Percentiles rank a stretch among this genome's conserved stretches.
These are phyloP conservation scores for Orius insidiosus DNA, from an alignment of 1,140 invertebrate genomes.

Conservation along the genomic window DNA sequence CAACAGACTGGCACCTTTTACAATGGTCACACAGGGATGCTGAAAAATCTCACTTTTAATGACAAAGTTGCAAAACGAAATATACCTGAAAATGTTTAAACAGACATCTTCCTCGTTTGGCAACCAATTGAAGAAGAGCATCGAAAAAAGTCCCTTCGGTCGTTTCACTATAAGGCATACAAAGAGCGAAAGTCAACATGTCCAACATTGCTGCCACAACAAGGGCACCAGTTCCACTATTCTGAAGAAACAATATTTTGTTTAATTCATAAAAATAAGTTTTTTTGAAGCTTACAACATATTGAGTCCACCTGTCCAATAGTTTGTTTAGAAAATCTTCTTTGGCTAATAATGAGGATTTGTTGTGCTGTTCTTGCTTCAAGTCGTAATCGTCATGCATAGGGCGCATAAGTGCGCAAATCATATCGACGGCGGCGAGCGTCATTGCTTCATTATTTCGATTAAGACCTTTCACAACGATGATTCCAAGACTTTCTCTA, in stretches of 20 bases:
- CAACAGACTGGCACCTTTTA: conserved; percentile 93
- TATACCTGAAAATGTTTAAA: conserved; percentile 83
- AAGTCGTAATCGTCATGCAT: conserved; percentile 95
- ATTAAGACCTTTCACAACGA: conserved; percentile 80
- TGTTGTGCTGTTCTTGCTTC: conserved; percentile 94
- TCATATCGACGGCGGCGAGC: conserved; percentile 91
- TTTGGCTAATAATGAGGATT: conserved; percentile 84
- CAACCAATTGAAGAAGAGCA: conserved; percentile 81
- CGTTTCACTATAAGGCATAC: conserved; percentile 97
- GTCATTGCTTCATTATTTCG: conserved; percentile 77
- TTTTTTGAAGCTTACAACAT: conserved; percentile 58
- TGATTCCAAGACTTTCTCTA: conserved; percentile 82
- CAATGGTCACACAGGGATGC: conserved; percentile 92
- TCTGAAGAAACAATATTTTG: conserved; percentile 31
- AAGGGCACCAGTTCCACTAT: conserved; percentile 58
- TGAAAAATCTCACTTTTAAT: conserved; percentile 26
- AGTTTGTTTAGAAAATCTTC: conserved; percentile 84
- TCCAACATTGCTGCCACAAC: conserved; percentile 89
- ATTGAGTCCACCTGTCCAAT: conserved; percentile 85
- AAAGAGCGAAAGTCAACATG: conserved; percentile 95
- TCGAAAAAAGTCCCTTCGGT: conserved; percentile 97
- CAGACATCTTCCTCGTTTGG: conserved; percentile 70
- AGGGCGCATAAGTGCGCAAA: conserved; percentile 95
- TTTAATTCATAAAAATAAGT: conserved; percentile 10
- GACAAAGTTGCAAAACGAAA: neutral